Conservation (phyloP, 2,113 vertebrate genomes). For the Todiramphus saurophagus region DNA sequence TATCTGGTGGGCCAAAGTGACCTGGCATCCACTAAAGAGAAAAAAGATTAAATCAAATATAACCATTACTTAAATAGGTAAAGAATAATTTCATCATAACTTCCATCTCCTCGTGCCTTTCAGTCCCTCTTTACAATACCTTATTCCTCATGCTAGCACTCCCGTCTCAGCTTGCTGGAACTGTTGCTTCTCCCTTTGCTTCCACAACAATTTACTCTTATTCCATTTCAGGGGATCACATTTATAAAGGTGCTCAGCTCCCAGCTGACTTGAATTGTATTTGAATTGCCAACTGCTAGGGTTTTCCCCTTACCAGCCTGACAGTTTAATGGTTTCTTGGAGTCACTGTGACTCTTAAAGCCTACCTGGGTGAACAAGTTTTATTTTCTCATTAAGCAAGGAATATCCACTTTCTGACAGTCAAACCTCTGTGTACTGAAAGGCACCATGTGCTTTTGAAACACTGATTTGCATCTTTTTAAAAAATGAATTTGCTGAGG, state of each 20-base stretch:
- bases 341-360: neutral
- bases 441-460: neutral
- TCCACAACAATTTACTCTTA: too few species aligned
- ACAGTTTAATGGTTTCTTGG: neutral
- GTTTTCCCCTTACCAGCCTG: neutral
- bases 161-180: neutral
- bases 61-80: neutral
- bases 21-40: neutral
- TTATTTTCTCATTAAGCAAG: neutral
- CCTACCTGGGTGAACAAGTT: neutral
- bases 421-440: neutral
- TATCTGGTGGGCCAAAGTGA: neutral
- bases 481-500: neutral
- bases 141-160: neutral
- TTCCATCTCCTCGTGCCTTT: neutral
- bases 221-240: accelerated
- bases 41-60: neutral
- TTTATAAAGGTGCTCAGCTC: neutral
- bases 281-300: neutral
- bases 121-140: neutral
- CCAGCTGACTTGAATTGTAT: neutral
- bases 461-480: neutral
- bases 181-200: neutral
- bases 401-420: neutral
- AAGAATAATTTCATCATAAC: neutral